Conservation (phyloP, 1,140 invertebrate species). For the Lepidurus apus region DNA sequence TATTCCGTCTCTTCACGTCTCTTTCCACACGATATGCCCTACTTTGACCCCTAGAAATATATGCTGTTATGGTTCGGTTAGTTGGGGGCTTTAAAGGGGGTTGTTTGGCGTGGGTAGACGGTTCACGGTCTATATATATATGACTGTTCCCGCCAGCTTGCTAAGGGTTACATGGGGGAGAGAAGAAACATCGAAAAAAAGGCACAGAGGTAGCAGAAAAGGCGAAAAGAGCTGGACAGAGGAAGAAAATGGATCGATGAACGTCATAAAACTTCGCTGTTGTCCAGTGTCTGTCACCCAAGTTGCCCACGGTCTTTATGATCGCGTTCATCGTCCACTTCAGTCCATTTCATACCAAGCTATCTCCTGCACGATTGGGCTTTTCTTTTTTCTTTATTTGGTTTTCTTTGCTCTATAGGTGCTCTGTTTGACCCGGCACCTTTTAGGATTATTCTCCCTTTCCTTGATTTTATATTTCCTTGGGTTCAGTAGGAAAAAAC, state of each 20-base stretch:
- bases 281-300: conserved; percentile 11
- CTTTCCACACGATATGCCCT: neutral
- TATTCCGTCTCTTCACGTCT: neutral
- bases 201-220: neutral
- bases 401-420: neutral
- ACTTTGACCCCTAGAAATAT: neutral
- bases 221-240: neutral
- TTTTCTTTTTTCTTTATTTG: neutral
- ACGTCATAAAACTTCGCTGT: conserved; percentile 19
- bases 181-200: neutral
- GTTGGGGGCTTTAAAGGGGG: conserved; percentile 1
- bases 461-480: too few species aligned
- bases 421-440: neutral
- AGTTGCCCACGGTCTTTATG: neutral
- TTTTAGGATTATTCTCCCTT: too few species aligned
- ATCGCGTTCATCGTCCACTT: conserved; percentile 18
- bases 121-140: conserved; percentile 9
- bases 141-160: neutral
- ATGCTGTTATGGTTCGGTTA: conserved; percentile 9
- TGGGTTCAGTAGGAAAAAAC: too few species aligned
- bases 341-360: conserved; percentile 17
- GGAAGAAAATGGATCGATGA: neutral
- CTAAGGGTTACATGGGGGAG: neutral
- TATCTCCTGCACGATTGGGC: neutral
- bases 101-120: conserved; percentile 16